These are phyloP conservation scores for Euspilapteryx auroguttella DNA, from an alignment of 2,888 invertebrate species.

Conservation along the genomic window DNA sequence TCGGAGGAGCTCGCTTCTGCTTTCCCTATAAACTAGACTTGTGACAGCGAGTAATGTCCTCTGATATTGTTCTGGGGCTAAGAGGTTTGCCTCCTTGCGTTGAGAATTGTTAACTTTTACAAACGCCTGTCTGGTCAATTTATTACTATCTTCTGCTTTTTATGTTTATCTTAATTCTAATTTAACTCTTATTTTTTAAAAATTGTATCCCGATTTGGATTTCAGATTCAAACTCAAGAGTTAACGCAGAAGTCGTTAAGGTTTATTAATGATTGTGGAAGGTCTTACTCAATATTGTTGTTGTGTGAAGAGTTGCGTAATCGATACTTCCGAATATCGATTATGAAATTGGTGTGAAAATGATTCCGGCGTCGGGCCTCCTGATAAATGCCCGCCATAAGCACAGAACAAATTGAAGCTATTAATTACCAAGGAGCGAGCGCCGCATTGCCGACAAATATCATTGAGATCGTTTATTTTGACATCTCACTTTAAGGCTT, in stretches of 20 bases:
- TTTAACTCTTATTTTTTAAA: no score
- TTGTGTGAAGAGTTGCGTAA: constrained; percentile 24
- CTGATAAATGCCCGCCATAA: constrained; percentile 57
- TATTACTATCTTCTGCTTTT: no score
- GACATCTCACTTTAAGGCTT: constrained; percentile 26
- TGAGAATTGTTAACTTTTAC: constrained; percentile 52
- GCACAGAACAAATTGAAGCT: constrained; percentile 54
- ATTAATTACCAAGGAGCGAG: constrained; percentile 49
- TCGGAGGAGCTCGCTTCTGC: constrained; percentile 41
- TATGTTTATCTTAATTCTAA: no score
- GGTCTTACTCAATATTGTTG: constrained; percentile 29
- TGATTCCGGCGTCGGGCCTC: constrained; percentile 41
- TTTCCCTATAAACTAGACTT: constrained; percentile 57
- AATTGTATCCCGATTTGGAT: no score
- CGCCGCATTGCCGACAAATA: constrained; percentile 53
- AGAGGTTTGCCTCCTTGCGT: constrained; percentile 50
- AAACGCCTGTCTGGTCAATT: constrained; percentile 29
- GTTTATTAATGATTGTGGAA: constrained; percentile 31
- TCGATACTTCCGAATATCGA: constrained; percentile 46
- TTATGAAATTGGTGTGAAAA: constrained; percentile 53
- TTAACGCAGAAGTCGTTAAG: constrained; percentile 24
- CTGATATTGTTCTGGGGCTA: constrained; percentile 59
- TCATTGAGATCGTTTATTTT: constrained; percentile 59
- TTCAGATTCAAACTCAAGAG: no score
- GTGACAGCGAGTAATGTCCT: constrained; percentile 58